Evolutionary conservation across 2,113 vertebrate species (phyloP), one percentile per base, ranked within the genome.

Genomic region (Ciconia boyciana): DNA sequence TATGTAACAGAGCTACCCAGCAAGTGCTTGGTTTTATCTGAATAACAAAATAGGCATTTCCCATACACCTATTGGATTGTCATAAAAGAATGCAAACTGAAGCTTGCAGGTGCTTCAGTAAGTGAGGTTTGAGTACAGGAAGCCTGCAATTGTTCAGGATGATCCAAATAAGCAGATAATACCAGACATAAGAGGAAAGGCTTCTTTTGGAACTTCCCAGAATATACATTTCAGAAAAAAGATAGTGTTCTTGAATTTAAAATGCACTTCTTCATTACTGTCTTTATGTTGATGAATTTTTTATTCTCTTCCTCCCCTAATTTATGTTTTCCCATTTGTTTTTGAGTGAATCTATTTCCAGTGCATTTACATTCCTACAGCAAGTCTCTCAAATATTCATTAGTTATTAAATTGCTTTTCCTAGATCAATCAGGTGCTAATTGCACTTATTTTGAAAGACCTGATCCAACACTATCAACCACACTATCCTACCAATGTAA

Each of bases 371-470:
- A 69, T 85, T 92, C 48, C 49, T 57, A 34, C 29, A 81, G 36
- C 21, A 61, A 55, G 43, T 43, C 10, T 95, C 34, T 92, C 92
- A 49, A 81, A 79, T 61, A 84, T 68, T 84, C 44, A 82, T 89
- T 89, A 87, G 77, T 87, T 87, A 94, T 92, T 89, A 92, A 94
- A 84, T 72, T 84, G 16, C 10, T 83, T 91, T 94, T 85, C 32
- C 43, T 66, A 69, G 44, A 82, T 75, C 44, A 95, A 72, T 72
- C 61, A 91, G 31, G 44, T 82, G 36, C 6, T 94, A 89, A 76
- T 57, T 94, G 68, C 43, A 82, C 36, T 79, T 82, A 49, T 24
- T 92, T 78, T 75, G 77, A 92, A 90, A 87, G 44, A 71, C 16
- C 7, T 64, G 32, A 82, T 82, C 49, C 72, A 84, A 31, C 48